Evolutionary conservation across 2,888 invertebrate genomes (phyloP), one percentile per base, ranked within the genome.

Genomic region (Leptura quadrifasciata): DNA sequence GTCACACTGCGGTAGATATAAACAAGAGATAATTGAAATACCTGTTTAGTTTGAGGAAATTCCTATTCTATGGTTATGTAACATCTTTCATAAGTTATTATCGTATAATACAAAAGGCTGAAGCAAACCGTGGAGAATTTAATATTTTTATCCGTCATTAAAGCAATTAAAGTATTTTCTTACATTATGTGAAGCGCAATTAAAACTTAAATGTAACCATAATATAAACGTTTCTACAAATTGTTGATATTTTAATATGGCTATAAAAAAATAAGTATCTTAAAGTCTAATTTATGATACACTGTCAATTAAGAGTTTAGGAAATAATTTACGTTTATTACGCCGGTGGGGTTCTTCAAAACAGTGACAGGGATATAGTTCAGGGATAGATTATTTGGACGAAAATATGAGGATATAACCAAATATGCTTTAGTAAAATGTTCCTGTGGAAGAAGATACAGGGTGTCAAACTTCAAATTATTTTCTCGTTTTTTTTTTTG

Each of bases 31-130:
- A 47, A 47, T 47, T 47, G 47, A 39, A 39, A 63, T 39, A 63
- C 63, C 63, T 39, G 63, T 47, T 47, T 39, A 35, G 61, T 61
- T 61, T n/a, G 15, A 39, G 39, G 63, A 63, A 63, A 63, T 63
- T 12, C 39, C 39, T 20, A 20, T 6, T 63, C 39, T 21, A 27
- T 31, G 39, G 39, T 21, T 18, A 39, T 21, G 63, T 35, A 61
- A 61, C 35, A 8, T 39, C 39, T 39, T 63, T 63, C 20, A 39
- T 63, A 63, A 63, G 39, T 63, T 12, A 63, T 63, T 39, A 17
- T 39, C 12, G 18, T 63, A 18, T n/a, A 39, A 63, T 63, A 35
- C 63, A 18, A 39, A n/a, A 20, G 15, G 39, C 18, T 63, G 39
- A 18, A 63, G 20, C 39, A 39, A 20, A 39, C 63, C 63, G 17